Evolutionary conservation across 2,113 vertebrate species (phyloP).

Genomic region (Zosterops lateralis): DNA sequence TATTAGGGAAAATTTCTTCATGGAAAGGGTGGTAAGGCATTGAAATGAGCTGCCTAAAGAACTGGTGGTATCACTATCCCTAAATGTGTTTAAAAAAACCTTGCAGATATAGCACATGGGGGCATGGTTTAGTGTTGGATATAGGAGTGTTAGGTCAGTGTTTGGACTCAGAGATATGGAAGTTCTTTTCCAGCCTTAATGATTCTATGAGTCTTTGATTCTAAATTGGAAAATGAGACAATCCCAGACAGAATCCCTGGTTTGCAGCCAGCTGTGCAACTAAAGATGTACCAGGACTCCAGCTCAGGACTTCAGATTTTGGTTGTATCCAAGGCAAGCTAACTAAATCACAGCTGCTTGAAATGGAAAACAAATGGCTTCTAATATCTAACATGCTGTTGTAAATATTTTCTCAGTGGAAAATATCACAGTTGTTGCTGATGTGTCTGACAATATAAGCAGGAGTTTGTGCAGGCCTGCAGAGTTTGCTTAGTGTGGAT

Average conservation of each 20-base stretch:
- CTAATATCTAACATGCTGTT: background rate
- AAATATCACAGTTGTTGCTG: background rate
- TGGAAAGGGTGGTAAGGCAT: background rate
- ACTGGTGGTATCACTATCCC: background rate
- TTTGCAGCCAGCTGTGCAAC: background rate
- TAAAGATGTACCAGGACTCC: background rate
- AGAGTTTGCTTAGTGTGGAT: background rate
- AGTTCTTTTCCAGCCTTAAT: background rate
- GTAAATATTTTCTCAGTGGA: background rate
- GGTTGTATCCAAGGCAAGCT: background rate
- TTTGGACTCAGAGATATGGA: background rate
- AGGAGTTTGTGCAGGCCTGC: background rate
- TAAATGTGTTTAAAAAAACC: background rate
- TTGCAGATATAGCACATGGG: no score
- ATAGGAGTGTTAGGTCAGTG: no score
- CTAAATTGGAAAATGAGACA: background rate
- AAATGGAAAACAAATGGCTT: background rate
- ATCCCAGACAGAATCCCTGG: background rate
- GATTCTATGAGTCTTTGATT: background rate
- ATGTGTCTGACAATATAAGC: background rate
- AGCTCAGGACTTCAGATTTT: background rate
- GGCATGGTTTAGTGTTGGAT: background rate
- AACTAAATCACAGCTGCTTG: background rate
- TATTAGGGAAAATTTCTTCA: background rate
- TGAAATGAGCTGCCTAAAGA: background rate